A percentile compares a stretch with the other conserved stretches of the same genome.
Evolutionary conservation across 2,888 invertebrate genomes (phyloP).

Genomic region (Tetheella fluctuosa): DNA sequence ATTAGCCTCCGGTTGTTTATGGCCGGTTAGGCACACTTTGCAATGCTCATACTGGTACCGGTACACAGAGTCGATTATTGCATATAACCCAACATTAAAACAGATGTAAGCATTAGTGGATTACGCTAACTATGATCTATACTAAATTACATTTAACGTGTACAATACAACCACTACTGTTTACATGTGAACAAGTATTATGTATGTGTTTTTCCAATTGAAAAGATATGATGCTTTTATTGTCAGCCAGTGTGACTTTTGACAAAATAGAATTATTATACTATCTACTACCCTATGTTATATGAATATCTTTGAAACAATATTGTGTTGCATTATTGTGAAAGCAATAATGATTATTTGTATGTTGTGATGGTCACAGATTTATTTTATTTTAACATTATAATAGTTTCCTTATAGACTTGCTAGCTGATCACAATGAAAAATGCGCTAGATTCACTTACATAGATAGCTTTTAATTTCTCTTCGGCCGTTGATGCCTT

Average conservation of each 20-base stretch:
- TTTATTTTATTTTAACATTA: slow-evolving; percentile 9
- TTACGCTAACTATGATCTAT: not conserved
- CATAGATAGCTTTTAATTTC: slow-evolving; percentile 58
- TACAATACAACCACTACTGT: not conserved
- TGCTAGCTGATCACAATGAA: slow-evolving; percentile 55
- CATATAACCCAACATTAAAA: not conserved
- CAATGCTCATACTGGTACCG: not conserved
- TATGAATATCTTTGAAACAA: not conserved
- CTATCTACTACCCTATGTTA: not conserved
- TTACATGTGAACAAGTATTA: not conserved
- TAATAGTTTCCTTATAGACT: slow-evolving; percentile 45
- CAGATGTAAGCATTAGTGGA: not conserved
- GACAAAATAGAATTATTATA: slow-evolving; percentile 15
- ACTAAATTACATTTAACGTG: too few relatives aligned
- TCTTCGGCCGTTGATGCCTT: slow-evolving; percentile 61
- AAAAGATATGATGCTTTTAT: not conserved
- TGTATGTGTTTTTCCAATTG: not conserved
- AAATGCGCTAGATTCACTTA: slow-evolving; percentile 52
- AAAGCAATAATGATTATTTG: slow-evolving; percentile 18
- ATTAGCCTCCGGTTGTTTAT: too few relatives aligned
- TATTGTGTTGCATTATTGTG: not conserved
- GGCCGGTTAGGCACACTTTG: not conserved
- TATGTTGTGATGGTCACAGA: slow-evolving; percentile 24
- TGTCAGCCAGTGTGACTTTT: slow-evolving; percentile 11
- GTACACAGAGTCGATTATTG: not conserved